Base-by-base conservation (phyloP, 2,888 invertebrate species). In the Drosophila falleni region DNA sequence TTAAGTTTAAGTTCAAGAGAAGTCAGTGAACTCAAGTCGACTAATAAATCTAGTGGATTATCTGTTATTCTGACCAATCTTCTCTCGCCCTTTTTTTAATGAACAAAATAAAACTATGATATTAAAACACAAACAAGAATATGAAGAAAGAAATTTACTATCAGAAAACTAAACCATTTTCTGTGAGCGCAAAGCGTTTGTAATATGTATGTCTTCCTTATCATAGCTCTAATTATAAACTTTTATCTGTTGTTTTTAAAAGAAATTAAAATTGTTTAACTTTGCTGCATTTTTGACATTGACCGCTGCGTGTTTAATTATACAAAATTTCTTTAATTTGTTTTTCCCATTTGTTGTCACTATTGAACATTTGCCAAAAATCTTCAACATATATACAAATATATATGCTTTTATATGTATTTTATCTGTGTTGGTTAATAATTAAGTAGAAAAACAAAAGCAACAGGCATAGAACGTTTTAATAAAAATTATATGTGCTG, bases 321-420 rank as follows among this genome's bases (percentile, higher is more conserved):
- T 77, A 67, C 47, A 59, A 50, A 71, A 50, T 67, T 56, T 69
- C 3, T 44, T 10, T 23, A 49, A 42, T 56, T 53, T 61, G 29
- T 72, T 70, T 59, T 66, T 42, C 49, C 29, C 19, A 62, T 44
- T 70, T 69, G 37, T 53, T 74, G 54, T 73, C 49, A 53, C 55
- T 54, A 62, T 76, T 85, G 89, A 87, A 75, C 62, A 46, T 50
- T 71, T 89, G 89, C 87, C 87, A 87, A 87, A 80, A 67, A 33
- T 35, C 41, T 29, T 19, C 56, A 39, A 54, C 23, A 33, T 60
- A 55, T 19, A 23, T 16, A 58, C 3, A 23, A 23, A 23, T 23
- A 47, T 35, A 64, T 50, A 50, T 33, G 11, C 11, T 50, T 53
- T 33, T 37, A 16, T 26, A 13, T 44, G 26, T 47, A 29, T 16